Conservation (phyloP, 2,888 invertebrate species). For the Lamproptera curius region DNA sequence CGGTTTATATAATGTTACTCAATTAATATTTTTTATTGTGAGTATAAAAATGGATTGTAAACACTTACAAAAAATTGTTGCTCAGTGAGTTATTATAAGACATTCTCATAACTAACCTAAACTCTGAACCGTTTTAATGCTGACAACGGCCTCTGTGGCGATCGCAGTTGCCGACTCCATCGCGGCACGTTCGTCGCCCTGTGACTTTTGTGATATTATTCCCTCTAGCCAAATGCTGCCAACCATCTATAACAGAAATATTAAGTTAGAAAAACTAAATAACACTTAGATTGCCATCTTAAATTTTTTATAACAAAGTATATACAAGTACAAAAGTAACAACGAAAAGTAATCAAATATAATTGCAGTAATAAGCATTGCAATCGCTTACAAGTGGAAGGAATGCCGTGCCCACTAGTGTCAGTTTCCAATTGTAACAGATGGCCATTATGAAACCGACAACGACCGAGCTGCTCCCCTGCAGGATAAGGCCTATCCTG, state of each 20-base stretch:
- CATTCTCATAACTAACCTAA: conserved; percentile 57
- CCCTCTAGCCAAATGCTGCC: conserved; percentile 81
- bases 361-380: too few relatives aligned
- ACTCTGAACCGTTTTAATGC: conserved; percentile 82
- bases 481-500: conserved; percentile 78
- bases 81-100: too few relatives aligned
- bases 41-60: too few relatives aligned
- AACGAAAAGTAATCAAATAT: too few relatives aligned
- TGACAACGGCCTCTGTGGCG: conserved; percentile 82
- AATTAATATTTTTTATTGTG: background rate
- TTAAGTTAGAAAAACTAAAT: conserved; percentile 43
- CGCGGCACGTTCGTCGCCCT: conserved; percentile 77
- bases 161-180: conserved; percentile 81
- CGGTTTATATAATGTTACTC: background rate
- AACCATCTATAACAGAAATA: conserved; percentile 59
- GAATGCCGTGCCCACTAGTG: conserved; percentile 78
- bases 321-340: too few relatives aligned
- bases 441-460: conserved; percentile 78
- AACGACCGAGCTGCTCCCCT: conserved; percentile 78
- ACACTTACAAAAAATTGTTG: too few relatives aligned
- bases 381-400: conserved; percentile 75
- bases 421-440: conserved; percentile 80
- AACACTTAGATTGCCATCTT: background rate
- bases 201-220: conserved; percentile 76
- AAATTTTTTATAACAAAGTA: background rate